A percentile compares a stretch with the other conserved stretches of the same genome.
Conservation (phyloP, 2,888 invertebrate species). For the Caenorhabditis sinica region DNA sequence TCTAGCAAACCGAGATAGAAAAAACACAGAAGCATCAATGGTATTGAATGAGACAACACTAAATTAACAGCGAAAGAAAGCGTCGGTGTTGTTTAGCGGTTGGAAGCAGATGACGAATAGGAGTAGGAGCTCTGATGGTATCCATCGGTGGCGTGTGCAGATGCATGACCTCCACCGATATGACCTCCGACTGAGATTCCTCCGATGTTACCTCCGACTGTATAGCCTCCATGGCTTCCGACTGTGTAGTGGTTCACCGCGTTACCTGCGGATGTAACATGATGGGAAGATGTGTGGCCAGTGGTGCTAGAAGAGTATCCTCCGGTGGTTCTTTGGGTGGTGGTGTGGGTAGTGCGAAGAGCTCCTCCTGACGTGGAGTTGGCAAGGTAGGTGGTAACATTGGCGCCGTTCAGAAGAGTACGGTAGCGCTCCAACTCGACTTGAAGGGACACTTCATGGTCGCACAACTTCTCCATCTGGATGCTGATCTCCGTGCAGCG, state of each 20-base stretch:
- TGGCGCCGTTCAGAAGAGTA: conserved; percentile 51
- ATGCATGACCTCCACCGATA: background rate
- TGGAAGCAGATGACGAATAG: conserved; percentile 26
- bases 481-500: conserved; percentile 62
- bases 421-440: conserved; percentile 59
- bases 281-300: background rate
- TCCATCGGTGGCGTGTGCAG: conserved; percentile 20
- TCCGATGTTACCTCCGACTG: conserved; percentile 38
- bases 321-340: conserved; percentile 30
- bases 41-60: conserved; percentile 67
- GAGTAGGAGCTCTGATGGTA: conserved; percentile 27
- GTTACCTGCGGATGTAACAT: too few relatives aligned
- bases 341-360: conserved; percentile 13
- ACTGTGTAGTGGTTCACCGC: too few relatives aligned
- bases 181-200: conserved; percentile 26
- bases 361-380: conserved; percentile 1
- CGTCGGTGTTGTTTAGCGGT: conserved; percentile 6
- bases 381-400: conserved; percentile 56
- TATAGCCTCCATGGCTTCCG: conserved; percentile 1
- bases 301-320: conserved; percentile 38
- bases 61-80: conserved; percentile 2
- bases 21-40: conserved; percentile 42
- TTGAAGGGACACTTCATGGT: conserved; percentile 55
- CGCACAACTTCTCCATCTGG: conserved; percentile 63
- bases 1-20: conserved; percentile 7